phyloP scores from a whole-genome alignment of 2,797 vertebrate genomes.

The Acropternis orthonyx region DNA sequence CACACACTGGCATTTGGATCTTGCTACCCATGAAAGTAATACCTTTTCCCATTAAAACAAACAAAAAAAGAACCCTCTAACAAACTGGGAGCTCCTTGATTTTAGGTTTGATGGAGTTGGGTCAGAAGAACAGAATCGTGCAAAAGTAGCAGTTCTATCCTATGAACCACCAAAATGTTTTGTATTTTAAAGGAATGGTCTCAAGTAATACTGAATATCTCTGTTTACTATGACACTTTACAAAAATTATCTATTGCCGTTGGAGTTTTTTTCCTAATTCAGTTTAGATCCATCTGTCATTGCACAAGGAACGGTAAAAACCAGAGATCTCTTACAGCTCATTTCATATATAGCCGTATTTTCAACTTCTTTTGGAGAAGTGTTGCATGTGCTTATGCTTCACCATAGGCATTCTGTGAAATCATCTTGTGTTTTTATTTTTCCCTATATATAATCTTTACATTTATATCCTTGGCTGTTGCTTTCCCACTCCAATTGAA shows the following conservation, averaged over 20 bases:
- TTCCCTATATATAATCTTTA: neutral
- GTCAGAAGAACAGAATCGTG: neutral
- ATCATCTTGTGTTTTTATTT: neutral
- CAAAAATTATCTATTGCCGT: neutral
- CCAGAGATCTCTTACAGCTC: neutral
- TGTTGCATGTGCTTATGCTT: neutral
- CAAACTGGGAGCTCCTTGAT: neutral
- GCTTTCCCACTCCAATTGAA: neutral
- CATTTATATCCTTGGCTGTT: neutral
- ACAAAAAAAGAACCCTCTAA: neutral
- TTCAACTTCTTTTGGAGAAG: neutral
- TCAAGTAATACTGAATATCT: neutral
- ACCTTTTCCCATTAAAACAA: neutral
- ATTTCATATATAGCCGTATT: neutral
- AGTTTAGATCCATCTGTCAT: neutral
- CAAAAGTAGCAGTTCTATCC: neutral
- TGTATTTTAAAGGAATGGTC: neutral
- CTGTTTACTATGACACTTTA: neutral
- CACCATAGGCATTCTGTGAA: neutral
- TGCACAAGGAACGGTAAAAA: neutral
- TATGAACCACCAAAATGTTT: neutral
- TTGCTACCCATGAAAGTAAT: neutral
- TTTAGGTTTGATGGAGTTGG: neutral
- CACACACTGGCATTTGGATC: neutral
- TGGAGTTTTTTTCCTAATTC: neutral